Evolutionary conservation across 2,797 vertebrate species (phyloP).

Genomic region (Coreius guichenoti): DNA sequence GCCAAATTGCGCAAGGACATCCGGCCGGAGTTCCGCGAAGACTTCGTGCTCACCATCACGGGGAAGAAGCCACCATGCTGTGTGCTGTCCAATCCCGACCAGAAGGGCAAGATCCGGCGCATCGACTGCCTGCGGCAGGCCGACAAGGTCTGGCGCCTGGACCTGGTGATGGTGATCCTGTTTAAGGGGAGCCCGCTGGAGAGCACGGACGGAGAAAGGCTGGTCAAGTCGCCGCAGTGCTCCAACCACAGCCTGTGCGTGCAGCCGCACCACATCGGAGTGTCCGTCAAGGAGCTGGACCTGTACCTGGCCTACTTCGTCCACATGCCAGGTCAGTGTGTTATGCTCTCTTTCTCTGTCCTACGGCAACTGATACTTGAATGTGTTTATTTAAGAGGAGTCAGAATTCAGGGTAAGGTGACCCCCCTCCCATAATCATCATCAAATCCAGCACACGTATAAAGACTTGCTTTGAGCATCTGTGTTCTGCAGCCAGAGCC

Average conservation of each 20-base stretch:
- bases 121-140: conserved; percentile 96
- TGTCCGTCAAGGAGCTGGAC: conserved; percentile 96
- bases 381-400: background rate
- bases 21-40: conserved; percentile 94
- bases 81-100: conserved; percentile 94
- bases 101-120: conserved; percentile 96
- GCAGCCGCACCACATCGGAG: conserved; percentile 95
- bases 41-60: conserved; percentile 95
- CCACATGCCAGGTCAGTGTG: conserved; percentile 91
- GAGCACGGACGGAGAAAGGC: conserved; percentile 93
- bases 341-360: background rate
- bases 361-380: conserved; percentile 19
- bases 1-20: conserved; percentile 96
- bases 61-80: conserved; percentile 94
- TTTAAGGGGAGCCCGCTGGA: conserved; percentile 96
- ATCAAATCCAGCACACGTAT: conserved; percentile 16
- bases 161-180: conserved; percentile 97
- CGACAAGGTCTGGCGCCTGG: conserved; percentile 96
- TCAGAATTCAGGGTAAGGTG: conserved; percentile 2
- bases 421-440: conserved; percentile 10
- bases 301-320: conserved; percentile 97
- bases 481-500: background rate
- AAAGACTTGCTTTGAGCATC: background rate
- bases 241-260: conserved; percentile 93
- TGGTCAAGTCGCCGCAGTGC: conserved; percentile 94